phyloP scores from a whole-genome alignment of 1,140 invertebrate genomes.

The Drosophila pandora region DNA sequence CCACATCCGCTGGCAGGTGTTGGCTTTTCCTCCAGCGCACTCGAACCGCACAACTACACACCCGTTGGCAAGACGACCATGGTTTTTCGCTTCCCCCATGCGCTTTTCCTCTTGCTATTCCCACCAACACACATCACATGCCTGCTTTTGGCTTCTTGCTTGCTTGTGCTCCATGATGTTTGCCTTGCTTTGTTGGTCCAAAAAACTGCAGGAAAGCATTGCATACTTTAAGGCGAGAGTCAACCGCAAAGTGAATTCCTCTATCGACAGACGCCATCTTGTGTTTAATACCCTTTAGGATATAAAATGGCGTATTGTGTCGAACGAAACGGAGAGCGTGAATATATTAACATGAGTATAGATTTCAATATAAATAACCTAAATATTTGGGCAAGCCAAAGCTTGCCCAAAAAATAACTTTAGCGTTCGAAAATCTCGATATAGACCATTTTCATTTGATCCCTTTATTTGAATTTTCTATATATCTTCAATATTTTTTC shows the following conservation, averaged over 20 bases:
- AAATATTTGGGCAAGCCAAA: no score
- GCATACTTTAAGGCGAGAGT: constrained; percentile 64
- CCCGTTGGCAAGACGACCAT: neutral
- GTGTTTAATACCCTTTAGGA: neutral
- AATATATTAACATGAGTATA: no score
- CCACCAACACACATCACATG: constrained; percentile 34
- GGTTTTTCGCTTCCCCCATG: constrained; percentile 7
- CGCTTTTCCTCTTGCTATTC: constrained; percentile 39
- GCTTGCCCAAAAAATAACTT: no score
- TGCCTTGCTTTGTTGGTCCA: constrained; percentile 36
- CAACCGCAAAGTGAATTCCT: constrained; percentile 72
- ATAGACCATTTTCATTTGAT: no score
- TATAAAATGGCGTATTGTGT: neutral
- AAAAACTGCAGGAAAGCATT: constrained; percentile 45
- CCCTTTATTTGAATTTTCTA: no score
- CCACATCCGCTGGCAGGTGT: constrained; percentile 55
- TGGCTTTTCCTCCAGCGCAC: constrained; percentile 10
- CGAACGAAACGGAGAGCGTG: neutral
- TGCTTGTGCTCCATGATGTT: constrained; percentile 49
- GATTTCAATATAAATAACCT: no score
- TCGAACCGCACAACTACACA: neutral
- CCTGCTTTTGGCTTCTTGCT: constrained; percentile 29
- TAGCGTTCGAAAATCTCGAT: no score
- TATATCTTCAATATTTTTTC: neutral
- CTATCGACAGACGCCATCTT: constrained; percentile 63